Evolutionary conservation across 2,113 vertebrate genomes (phyloP).

Genomic region (Gallinago jamesoni): DNA sequence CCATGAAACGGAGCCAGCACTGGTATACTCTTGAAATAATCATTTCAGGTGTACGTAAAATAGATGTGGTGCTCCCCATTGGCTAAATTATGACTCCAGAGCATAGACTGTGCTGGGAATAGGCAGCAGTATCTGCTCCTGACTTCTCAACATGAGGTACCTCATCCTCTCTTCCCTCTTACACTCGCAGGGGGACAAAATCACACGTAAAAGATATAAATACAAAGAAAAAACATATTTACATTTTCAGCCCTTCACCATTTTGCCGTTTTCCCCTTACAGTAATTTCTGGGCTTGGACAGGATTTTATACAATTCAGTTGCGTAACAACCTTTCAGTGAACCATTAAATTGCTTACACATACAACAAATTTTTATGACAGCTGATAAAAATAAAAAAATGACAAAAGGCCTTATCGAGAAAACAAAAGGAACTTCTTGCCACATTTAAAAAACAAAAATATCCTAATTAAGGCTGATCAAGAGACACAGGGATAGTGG

Average conservation of each 20-base stretch:
- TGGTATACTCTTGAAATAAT: not conserved
- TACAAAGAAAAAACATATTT: not conserved
- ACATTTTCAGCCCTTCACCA: not conserved
- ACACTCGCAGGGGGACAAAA: not conserved
- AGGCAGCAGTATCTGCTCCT: not conserved
- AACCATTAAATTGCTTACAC: slow-evolving; percentile 63
- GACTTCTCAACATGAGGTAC: not conserved
- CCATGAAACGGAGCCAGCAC: not conserved
- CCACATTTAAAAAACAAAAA: not conserved
- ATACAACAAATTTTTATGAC: slow-evolving; percentile 39
- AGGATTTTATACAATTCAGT: slow-evolving; percentile 23
- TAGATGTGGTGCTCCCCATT: not conserved
- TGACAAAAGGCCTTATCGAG: not conserved
- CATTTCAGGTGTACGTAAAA: not conserved
- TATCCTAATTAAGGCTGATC: not conserved
- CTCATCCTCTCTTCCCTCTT: not conserved
- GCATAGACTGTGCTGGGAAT: not conserved
- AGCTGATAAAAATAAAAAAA: slow-evolving; percentile 47
- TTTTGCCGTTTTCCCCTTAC: not conserved
- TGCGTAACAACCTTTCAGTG: slow-evolving; percentile 49
- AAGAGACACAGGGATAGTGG: not conserved
- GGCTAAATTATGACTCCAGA: not conserved
- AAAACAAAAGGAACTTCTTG: not conserved
- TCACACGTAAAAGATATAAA: not conserved
- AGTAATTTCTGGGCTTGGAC: not conserved